Evolutionary conservation across 2,113 vertebrate genomes (phyloP).

Genomic region (Oncorhynchus kisutch): DNA sequence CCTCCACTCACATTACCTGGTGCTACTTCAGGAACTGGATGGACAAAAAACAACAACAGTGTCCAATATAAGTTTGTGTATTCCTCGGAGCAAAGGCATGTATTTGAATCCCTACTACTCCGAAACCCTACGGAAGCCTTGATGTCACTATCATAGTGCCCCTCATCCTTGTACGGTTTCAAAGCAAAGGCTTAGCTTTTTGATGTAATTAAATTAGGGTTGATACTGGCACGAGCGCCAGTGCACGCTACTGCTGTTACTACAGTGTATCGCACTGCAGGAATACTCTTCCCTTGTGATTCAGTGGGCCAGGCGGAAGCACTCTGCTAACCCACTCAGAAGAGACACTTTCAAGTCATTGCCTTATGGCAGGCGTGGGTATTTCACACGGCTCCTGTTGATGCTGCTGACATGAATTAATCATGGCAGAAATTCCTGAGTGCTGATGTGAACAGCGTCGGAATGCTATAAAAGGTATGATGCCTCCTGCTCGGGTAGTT

Average conservation of each 20-base stretch:
- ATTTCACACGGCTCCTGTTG: slow-evolving; percentile 34
- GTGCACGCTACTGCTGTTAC: background rate
- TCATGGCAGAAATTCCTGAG: slow-evolving; percentile 19
- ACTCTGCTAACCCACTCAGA: slow-evolving; percentile 37
- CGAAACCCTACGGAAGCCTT: background rate
- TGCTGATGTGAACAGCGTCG: slow-evolving; percentile 16
- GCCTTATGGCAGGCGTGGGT: slow-evolving; percentile 23
- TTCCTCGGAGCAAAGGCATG: no score
- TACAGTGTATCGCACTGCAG: slow-evolving; percentile 7
- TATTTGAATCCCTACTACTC: background rate
- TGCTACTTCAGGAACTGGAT: slow-evolving; percentile 77
- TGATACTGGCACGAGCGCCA: slow-evolving; percentile 30
- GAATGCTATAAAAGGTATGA: slow-evolving; percentile 19
- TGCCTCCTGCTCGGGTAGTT: background rate
- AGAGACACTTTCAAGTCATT: slow-evolving; percentile 45
- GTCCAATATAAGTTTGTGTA: background rate
- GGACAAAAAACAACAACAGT: slow-evolving; percentile 36
- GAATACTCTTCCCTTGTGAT: slow-evolving; percentile 37
- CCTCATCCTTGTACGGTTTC: background rate
- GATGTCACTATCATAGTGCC: background rate
- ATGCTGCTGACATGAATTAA: slow-evolving; percentile 39
- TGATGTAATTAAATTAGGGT: slow-evolving; percentile 16
- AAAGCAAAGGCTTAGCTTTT: slow-evolving; percentile 4
- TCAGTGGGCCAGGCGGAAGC: slow-evolving; percentile 48
- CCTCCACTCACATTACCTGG: slow-evolving; percentile 80